These are phyloP conservation scores for Geotrypetes seraphini DNA, from an alignment of 2,797 vertebrate genomes.

Conservation along the genomic window DNA sequence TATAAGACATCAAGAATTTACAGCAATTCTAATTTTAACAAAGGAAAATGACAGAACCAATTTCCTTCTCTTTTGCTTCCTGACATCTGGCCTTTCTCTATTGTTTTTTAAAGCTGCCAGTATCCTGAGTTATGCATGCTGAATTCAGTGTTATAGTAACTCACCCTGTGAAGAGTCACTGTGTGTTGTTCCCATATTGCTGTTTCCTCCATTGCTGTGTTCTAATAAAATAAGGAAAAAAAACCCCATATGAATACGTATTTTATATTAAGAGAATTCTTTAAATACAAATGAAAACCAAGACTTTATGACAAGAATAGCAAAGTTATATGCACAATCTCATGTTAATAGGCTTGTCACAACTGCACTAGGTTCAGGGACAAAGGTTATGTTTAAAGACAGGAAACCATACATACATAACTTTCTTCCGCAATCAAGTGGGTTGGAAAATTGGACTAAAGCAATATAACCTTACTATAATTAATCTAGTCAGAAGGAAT, in stretches of 20 bases:
- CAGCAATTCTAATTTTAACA: slow-evolving; percentile 43
- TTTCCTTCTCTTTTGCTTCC: slow-evolving; percentile 50
- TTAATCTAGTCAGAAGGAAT: background rate
- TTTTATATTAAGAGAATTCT: background rate
- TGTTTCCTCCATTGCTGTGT: slow-evolving; percentile 94
- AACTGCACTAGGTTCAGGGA: too few species aligned
- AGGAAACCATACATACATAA: too few species aligned
- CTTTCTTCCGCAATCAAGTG: too few species aligned
- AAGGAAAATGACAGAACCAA: slow-evolving; percentile 26
- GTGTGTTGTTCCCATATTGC: slow-evolving; percentile 99
- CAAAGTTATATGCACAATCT: too few species aligned
- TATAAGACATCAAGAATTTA: slow-evolving; percentile 29
- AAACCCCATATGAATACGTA: slow-evolving; percentile 9
- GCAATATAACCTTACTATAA: too few species aligned
- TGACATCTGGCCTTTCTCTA: slow-evolving; percentile 59
- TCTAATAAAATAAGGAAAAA: slow-evolving; percentile 56
- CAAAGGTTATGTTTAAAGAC: too few species aligned
- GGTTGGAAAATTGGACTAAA: too few species aligned
- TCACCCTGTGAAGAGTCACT: slow-evolving; percentile 95
- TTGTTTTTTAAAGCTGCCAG: slow-evolving; percentile 41
- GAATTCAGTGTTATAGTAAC: slow-evolving; percentile 37
- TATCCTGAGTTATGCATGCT: slow-evolving; percentile 49
- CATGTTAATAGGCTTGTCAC: too few species aligned
- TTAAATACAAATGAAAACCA: too few species aligned
- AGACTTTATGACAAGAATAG: too few species aligned